phyloP scores from a whole-genome alignment of 2,888 invertebrate species.

The Glyphotaelius pellucidus region DNA sequence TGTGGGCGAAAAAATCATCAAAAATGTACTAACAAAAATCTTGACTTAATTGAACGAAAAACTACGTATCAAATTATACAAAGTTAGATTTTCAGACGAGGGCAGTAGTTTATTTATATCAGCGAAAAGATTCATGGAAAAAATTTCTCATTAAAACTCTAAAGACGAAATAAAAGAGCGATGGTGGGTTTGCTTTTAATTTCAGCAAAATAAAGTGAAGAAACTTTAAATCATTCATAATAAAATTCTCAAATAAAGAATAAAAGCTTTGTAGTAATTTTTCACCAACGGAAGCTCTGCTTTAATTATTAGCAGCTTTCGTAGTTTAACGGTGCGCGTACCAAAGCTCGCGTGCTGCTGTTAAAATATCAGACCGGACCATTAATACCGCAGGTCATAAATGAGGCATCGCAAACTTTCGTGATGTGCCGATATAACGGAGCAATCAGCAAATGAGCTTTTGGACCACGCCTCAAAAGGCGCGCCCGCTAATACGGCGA shows the following conservation, averaged over 20 bases:
- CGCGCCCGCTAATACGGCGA: constrained; percentile 5
- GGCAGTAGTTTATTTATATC: not conserved
- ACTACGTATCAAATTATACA: not conserved
- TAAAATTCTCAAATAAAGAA: not conserved
- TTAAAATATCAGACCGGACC: not conserved
- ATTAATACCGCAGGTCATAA: not conserved
- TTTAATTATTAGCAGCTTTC: not conserved
- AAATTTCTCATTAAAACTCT: not conserved
- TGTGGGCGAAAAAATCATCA: not conserved
- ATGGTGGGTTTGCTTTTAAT: not conserved
- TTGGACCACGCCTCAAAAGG: constrained; percentile 31
- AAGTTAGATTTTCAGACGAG: not conserved
- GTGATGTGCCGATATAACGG: constrained; percentile 40
- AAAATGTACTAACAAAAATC: not conserved
- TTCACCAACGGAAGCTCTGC: not conserved
- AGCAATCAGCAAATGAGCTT: constrained; percentile 46
- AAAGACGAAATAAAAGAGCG: not conserved
- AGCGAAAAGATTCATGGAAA: not conserved
- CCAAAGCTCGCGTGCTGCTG: not conserved
- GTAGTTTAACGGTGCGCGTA: not conserved
- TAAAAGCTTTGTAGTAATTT: not conserved
- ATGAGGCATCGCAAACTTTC: constrained; percentile 8
- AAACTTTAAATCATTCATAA: not conserved
- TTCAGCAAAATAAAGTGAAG: not conserved
- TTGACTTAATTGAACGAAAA: not conserved